phyloP scores from a whole-genome alignment of 2,113 vertebrate species.

The Alligator mississippiensis region DNA sequence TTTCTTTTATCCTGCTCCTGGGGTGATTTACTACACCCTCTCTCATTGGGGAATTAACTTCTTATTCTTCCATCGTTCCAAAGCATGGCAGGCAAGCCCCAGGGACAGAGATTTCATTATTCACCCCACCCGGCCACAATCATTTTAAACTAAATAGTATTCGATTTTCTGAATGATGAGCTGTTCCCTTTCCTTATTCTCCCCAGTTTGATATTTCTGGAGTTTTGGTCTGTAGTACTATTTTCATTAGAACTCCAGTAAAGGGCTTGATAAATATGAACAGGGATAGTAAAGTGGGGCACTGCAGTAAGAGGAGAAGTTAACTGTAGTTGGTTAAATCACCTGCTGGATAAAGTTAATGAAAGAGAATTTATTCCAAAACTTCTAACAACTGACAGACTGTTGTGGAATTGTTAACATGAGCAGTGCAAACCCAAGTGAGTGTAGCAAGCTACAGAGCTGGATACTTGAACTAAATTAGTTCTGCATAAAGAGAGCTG shows the following conservation, averaged over 20 bases:
- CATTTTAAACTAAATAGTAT: not conserved
- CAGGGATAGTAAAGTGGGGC: not conserved
- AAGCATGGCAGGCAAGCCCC: not conserved
- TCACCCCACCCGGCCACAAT: slow-evolving; percentile 7
- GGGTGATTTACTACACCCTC: too few relatives aligned
- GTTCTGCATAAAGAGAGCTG: not conserved
- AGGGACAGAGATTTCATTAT: slow-evolving; percentile 34
- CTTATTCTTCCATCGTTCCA: too few relatives aligned
- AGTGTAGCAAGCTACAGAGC: not conserved
- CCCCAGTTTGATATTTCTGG: slow-evolving; percentile 1
- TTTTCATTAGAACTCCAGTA: slow-evolving; percentile 5
- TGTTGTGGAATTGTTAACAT: rapidly evolving
- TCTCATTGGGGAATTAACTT: too few relatives aligned
- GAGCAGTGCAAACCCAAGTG: not conserved
- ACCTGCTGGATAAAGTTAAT: not conserved
- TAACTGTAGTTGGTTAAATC: not conserved
- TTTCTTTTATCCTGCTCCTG: too few relatives aligned
- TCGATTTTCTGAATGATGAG: not conserved
- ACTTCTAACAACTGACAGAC: rapidly evolving
- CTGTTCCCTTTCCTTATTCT: not conserved
- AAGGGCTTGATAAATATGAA: not conserved
- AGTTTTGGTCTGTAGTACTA: not conserved
- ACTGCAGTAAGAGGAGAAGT: not conserved
- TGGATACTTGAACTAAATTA: not conserved
- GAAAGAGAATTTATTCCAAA: not conserved